phyloP scores from a whole-genome alignment of 2,797 vertebrate genomes.

The Poecilia wingei region DNA sequence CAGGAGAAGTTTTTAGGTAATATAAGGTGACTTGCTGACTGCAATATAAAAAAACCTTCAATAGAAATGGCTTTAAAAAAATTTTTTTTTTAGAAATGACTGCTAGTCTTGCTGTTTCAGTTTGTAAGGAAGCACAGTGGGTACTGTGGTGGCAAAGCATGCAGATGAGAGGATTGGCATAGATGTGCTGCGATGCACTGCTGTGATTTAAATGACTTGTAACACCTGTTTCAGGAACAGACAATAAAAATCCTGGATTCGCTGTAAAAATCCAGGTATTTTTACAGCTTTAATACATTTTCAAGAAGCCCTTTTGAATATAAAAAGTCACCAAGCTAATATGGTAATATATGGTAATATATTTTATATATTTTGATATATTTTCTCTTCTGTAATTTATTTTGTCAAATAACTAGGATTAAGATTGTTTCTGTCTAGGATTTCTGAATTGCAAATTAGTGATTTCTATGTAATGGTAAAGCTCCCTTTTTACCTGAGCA shows the following conservation, averaged over 20 bases:
- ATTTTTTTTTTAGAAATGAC: constrained; percentile 14
- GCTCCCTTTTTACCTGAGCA: neutral
- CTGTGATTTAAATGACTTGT: constrained; percentile 2
- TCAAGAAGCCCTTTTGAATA: neutral
- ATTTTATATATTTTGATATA: neutral
- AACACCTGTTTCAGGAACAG: neutral
- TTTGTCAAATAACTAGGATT: neutral
- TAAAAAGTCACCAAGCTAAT: neutral
- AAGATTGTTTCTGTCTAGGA: neutral
- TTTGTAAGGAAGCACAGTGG: neutral
- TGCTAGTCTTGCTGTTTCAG: constrained; percentile 10
- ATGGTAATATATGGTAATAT: too few relatives aligned
- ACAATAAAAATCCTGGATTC: neutral
- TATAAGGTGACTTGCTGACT: constrained; percentile 16
- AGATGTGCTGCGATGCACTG: neutral
- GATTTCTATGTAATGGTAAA: neutral
- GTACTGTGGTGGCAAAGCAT: constrained; percentile 4
- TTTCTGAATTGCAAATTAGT: neutral
- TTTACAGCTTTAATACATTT: neutral
- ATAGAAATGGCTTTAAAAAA: neutral
- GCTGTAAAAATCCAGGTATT: neutral
- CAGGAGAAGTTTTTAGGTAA: constrained; percentile 19
- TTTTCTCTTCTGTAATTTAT: neutral
- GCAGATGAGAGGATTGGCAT: neutral
- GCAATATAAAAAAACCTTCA: constrained; percentile 1